Conservation (phyloP, 2,797 vertebrate species). For the Synanceia verrucosa region DNA sequence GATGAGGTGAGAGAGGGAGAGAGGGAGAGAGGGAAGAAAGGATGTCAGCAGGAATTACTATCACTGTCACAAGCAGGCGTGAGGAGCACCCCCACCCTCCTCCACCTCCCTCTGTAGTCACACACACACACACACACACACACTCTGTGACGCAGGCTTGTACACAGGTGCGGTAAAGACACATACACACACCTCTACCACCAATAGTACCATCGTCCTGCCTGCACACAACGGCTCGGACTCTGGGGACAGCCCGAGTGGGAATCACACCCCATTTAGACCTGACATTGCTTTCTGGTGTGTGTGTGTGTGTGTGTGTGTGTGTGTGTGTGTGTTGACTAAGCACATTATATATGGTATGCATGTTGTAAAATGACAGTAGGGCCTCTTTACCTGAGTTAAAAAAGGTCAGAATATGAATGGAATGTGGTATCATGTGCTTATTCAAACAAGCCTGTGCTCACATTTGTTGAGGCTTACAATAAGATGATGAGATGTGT, state of each 20-base stretch:
- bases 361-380: conserved; percentile 10
- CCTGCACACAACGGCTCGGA: conserved; percentile 21
- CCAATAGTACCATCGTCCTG: conserved; percentile 13
- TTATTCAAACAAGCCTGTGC: conserved; percentile 33
- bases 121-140: conserved; percentile 7
- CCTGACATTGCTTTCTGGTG: conserved; percentile 24
- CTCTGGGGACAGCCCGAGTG: conserved; percentile 47
- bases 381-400: background rate
- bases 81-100: conserved; percentile 49
- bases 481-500: conserved; percentile 41
- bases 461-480: conserved; percentile 23
- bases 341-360: conserved; percentile 2
- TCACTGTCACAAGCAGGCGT: conserved; percentile 78
- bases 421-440: conserved; percentile 37
- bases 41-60: conserved; percentile 83
- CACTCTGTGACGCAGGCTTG: conserved; percentile 15
- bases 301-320: conserved; percentile 13
- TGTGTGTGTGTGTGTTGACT: conserved; percentile 10
- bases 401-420: conserved; percentile 20
- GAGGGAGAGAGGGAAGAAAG: conserved; percentile 65
- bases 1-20: conserved; percentile 62
- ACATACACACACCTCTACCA: background rate
- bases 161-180: conserved; percentile 52
- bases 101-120: conserved; percentile 8
- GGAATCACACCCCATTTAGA: conserved; percentile 53